These are phyloP conservation scores for Columba livia DNA, from an alignment of 2,113 vertebrate genomes.

Conservation along the genomic window DNA sequence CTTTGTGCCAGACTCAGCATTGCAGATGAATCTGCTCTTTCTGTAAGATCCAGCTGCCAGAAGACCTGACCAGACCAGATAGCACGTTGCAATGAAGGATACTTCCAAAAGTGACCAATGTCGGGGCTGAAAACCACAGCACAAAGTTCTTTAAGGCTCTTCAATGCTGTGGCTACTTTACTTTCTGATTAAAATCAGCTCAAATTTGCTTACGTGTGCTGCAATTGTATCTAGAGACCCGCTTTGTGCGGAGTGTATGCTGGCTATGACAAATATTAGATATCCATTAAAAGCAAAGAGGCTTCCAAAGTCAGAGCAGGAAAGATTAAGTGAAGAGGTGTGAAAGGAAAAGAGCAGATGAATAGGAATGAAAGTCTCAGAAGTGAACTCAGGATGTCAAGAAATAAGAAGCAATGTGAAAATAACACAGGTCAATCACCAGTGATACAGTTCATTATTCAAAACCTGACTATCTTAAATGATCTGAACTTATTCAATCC, in stretches of 20 bases:
- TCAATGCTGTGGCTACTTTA: background rate
- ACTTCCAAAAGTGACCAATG: background rate
- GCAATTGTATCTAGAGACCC: background rate
- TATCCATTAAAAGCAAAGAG: background rate
- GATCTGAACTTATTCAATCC: conserved; percentile 35
- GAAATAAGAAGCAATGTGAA: conserved; percentile 49
- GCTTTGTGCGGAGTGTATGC: background rate
- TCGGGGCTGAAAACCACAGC: background rate
- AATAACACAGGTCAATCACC: conserved; percentile 43
- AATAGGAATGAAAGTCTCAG: background rate
- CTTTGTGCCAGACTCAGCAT: background rate
- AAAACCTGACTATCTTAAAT: conserved; percentile 38
- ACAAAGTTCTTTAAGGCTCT: background rate
- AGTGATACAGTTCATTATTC: conserved; percentile 18
- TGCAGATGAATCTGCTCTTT: background rate
- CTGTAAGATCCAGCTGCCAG: background rate
- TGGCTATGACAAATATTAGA: background rate
- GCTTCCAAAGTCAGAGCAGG: background rate
- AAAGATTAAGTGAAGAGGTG: conserved; percentile 25
- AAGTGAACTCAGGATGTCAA: background rate
- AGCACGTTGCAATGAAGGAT: background rate
- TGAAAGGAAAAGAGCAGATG: conserved; percentile 3
- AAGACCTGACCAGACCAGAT: background rate
- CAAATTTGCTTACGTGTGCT: background rate
- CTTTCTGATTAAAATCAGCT: conserved; percentile 16